A percentile compares a stretch with the other conserved stretches of the same genome.
These are phyloP conservation scores for Psephotus haematonotus DNA, from an alignment of 2,113 vertebrate species.

Conservation along the genomic window DNA sequence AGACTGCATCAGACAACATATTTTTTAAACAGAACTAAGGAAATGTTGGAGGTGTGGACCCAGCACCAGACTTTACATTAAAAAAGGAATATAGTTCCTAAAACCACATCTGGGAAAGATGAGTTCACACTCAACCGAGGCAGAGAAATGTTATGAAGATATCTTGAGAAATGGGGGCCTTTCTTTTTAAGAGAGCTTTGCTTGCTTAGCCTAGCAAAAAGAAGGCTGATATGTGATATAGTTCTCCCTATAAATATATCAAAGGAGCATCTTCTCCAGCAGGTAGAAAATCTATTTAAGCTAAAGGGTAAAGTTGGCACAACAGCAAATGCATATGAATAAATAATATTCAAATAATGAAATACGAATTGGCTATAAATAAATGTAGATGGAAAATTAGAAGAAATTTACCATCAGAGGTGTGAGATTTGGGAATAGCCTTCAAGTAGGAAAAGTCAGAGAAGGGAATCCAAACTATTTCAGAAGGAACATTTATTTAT, in stretches of 20 bases:
- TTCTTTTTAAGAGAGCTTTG: neutral
- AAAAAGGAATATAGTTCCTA: neutral
- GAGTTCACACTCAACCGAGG: neutral
- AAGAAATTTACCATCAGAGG: neutral
- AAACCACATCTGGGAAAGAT: neutral
- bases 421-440: neutral
- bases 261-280: constrained; percentile 26
- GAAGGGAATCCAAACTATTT: neutral
- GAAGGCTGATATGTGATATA: constrained; percentile 32
- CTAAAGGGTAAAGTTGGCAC: neutral
- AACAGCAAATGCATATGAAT: constrained; percentile 5
- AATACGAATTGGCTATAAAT: constrained; percentile 12
- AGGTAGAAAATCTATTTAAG: constrained; percentile 26
- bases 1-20: neutral
- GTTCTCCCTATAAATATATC: constrained; percentile 47
- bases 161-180: neutral
- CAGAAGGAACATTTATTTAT: neutral
- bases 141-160: neutral
- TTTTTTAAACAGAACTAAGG: neutral
- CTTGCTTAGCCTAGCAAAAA: constrained; percentile 45
- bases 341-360: constrained; percentile 59
- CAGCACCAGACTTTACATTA: neutral
- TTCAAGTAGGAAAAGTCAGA: neutral
- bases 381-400: constrained; percentile 16
- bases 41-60: neutral